phyloP scores from a whole-genome alignment of 1,140 invertebrate species.

The Bombus polaris region DNA sequence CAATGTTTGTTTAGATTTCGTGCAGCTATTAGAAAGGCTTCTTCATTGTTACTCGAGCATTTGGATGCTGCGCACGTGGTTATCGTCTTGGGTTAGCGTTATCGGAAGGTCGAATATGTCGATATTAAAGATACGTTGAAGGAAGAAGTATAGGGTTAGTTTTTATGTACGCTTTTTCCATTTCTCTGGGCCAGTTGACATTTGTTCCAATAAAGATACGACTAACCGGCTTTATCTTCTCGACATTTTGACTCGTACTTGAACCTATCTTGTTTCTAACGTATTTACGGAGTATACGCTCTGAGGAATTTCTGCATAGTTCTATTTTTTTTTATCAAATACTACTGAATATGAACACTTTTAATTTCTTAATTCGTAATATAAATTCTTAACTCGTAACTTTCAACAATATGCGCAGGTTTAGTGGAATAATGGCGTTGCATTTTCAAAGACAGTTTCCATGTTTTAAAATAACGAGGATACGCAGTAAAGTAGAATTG shows the following conservation, averaged over 20 bases:
- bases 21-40: no score
- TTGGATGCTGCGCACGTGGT: slow-evolving; percentile 18
- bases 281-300: background rate
- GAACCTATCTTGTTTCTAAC: background rate
- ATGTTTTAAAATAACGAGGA: background rate
- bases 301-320: background rate
- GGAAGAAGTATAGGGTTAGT: slow-evolving; percentile 36
- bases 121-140: slow-evolving; percentile 61
- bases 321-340: background rate
- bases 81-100: slow-evolving; percentile 45
- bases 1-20: background rate
- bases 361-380: background rate
- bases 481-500: background rate
- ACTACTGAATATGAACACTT: no score
- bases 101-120: slow-evolving; percentile 51
- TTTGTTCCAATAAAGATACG: slow-evolving; percentile 6
- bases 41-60: background rate
- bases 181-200: background rate
- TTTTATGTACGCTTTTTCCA: slow-evolving; percentile 21
- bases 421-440: background rate
- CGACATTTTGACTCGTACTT: slow-evolving; percentile 10
- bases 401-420: background rate
- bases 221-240: background rate
- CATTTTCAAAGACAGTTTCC: background rate
- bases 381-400: background rate